Evolutionary conservation across 2,888 invertebrate genomes (phyloP).

Genomic region (Pogonocherus hispidulus): DNA sequence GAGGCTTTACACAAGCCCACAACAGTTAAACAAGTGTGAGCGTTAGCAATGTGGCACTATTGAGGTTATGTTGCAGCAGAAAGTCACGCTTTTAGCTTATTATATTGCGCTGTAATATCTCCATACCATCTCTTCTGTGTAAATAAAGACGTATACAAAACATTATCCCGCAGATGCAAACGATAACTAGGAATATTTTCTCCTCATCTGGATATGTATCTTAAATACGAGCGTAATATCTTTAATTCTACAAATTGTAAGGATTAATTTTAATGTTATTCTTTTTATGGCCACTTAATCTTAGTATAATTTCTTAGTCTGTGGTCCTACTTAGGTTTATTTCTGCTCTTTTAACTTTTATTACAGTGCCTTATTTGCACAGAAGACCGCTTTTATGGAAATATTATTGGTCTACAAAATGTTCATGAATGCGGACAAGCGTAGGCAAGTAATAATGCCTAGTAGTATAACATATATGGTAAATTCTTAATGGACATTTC

Average conservation of each 20-base stretch:
- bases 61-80: slow-evolving; percentile 52
- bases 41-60: slow-evolving; percentile 30
- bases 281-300: slow-evolving; percentile 15
- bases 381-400: too few species aligned
- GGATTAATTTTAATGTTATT: slow-evolving; percentile 15
- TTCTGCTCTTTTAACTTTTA: too few species aligned
- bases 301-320: background rate
- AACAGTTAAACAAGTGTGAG: slow-evolving; percentile 11
- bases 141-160: slow-evolving; percentile 51
- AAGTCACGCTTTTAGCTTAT: slow-evolving; percentile 57
- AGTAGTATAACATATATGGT: too few species aligned
- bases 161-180: slow-evolving; percentile 17
- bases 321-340: background rate
- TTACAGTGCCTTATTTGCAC: too few species aligned
- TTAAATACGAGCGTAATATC: background rate
- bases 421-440: too few species aligned
- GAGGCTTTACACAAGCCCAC: slow-evolving; percentile 11
- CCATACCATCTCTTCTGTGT: slow-evolving; percentile 48
- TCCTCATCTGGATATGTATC: slow-evolving; percentile 11
- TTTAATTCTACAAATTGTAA: slow-evolving; percentile 6
- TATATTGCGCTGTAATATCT: slow-evolving; percentile 55
- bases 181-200: background rate
- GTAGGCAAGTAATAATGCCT: too few species aligned
- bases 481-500: too few species aligned
- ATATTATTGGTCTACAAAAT: too few species aligned